Evolutionary conservation across 2,888 invertebrate genomes (phyloP).

Genomic region (Timema podura): DNA sequence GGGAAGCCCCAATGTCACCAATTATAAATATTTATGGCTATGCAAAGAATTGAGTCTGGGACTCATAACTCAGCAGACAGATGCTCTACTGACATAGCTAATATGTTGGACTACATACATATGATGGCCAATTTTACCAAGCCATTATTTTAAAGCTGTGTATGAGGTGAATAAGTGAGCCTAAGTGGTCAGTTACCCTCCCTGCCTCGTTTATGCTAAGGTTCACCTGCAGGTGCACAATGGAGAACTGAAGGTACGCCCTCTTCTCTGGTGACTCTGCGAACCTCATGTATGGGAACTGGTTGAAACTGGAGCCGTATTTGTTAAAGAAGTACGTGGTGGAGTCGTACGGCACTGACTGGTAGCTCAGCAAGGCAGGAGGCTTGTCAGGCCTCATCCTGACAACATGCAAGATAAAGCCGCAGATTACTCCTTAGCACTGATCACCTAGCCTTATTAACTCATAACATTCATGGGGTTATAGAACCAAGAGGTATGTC

Average conservation of each 20-base stretch:
- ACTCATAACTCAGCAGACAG: too few relatives aligned
- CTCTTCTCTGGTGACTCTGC: slow-evolving; percentile 67
- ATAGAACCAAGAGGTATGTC: not conserved
- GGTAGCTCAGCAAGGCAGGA: slow-evolving; percentile 25
- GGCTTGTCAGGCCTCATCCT: slow-evolving; percentile 22
- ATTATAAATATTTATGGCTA: too few relatives aligned
- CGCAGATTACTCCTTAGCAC: not conserved
- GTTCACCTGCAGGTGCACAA: slow-evolving; percentile 60
- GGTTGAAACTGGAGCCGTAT: slow-evolving; percentile 90
- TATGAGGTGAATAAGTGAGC: too few relatives aligned
- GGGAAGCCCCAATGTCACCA: too few relatives aligned
- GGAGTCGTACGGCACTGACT: slow-evolving; percentile 64
- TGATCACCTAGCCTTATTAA: slow-evolving; percentile 1
- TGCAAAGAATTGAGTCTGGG: too few relatives aligned
- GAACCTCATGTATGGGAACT: slow-evolving; percentile 77
- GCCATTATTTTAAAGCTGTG: too few relatives aligned
- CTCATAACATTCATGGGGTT: not conserved
- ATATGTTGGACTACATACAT: too few relatives aligned
- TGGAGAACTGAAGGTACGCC: slow-evolving; percentile 63
- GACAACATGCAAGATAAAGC: not conserved
- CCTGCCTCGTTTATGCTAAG: too few relatives aligned
- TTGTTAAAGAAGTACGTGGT: slow-evolving; percentile 85
- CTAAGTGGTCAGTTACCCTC: too few relatives aligned
- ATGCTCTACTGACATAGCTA: too few relatives aligned
- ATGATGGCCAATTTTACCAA: too few relatives aligned